phyloP scores from a whole-genome alignment of 2,797 vertebrate genomes.

The Peromyscus melanophrys region DNA sequence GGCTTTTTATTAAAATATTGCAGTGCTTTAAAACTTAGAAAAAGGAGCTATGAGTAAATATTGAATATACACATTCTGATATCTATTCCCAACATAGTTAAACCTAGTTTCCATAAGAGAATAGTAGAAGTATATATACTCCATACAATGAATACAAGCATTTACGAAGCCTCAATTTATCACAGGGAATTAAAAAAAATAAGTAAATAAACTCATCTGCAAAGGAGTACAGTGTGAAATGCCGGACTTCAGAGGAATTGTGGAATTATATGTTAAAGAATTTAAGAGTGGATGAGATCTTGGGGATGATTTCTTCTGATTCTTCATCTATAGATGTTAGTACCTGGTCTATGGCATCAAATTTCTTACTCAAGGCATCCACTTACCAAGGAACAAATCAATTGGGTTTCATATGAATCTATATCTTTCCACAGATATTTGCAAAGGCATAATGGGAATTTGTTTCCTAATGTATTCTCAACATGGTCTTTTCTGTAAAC shows the following conservation, averaged over 20 bases:
- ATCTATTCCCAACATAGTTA: conserved; percentile 85
- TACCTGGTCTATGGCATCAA: conserved; percentile 10
- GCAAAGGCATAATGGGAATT: conserved; percentile 45
- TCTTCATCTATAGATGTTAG: neutral
- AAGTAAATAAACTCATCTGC: conserved; percentile 41
- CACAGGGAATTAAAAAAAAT: conserved; percentile 80
- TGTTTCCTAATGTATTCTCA: conserved; percentile 6
- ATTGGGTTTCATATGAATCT: conserved; percentile 30
- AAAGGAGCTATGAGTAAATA: conserved; percentile 69
- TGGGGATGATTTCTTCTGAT: conserved; percentile 29
- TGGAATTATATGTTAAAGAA: neutral
- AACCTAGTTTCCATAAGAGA: conserved; percentile 80
- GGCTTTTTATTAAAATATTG: conserved; percentile 85
- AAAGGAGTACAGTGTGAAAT: conserved; percentile 73
- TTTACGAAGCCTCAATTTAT: conserved; percentile 82
- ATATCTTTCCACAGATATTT: neutral
- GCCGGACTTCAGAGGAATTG: conserved; percentile 60
- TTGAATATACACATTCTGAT: conserved; percentile 82
- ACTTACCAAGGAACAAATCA: conserved; percentile 4
- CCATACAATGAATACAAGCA: conserved; percentile 82
- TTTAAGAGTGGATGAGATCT: conserved; percentile 49
- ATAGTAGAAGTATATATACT: neutral
- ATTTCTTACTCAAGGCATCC: conserved; percentile 30
- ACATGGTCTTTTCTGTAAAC: conserved; percentile 12
- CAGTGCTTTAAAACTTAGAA: conserved; percentile 84